Evolutionary conservation across 1,140 invertebrate genomes (phyloP).

Genomic region (Eubasilissa regina): DNA sequence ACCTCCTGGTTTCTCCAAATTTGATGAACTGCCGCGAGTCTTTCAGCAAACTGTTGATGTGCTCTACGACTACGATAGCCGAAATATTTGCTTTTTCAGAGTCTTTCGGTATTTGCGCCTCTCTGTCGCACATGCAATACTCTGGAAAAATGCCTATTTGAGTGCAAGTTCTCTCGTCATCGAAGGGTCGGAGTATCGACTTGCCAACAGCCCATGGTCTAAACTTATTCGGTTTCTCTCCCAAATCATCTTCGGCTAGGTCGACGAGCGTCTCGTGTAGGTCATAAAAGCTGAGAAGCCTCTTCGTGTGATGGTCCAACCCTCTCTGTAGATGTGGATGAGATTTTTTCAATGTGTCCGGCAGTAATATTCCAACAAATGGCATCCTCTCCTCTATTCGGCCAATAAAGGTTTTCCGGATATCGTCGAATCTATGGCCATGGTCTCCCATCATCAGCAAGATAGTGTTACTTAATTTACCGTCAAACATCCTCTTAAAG

Average conservation of each 20-base stretch:
- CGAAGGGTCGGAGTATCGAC: slow-evolving; percentile 54
- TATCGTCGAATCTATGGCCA: slow-evolving; percentile 82
- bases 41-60: slow-evolving; percentile 68
- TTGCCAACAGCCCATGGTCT: slow-evolving; percentile 50
- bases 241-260: slow-evolving; percentile 63
- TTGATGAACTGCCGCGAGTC: slow-evolving; percentile 32
- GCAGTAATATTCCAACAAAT: slow-evolving; percentile 79
- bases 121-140: slow-evolving; percentile 80
- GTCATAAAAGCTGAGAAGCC: slow-evolving; percentile 84
- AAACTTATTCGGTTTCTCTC: slow-evolving; percentile 36
- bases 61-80: slow-evolving; percentile 66
- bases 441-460: slow-evolving; percentile 89
- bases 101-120: slow-evolving; percentile 65
- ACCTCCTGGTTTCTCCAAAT: slow-evolving; percentile 69
- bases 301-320: slow-evolving; percentile 57
- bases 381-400: slow-evolving; percentile 86
- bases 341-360: slow-evolving; percentile 75
- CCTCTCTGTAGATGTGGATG: slow-evolving; percentile 69
- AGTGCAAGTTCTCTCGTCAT: slow-evolving; percentile 67
- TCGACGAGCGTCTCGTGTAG: slow-evolving; percentile 78
- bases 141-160: slow-evolving; percentile 77
- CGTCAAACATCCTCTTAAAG: slow-evolving; percentile 69
- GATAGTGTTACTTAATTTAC: slow-evolving; percentile 82
- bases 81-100: slow-evolving; percentile 63
- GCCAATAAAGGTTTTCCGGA: slow-evolving; percentile 81